Conservation (phyloP, 2,888 invertebrate genomes). For the Eulithis testata region DNA sequence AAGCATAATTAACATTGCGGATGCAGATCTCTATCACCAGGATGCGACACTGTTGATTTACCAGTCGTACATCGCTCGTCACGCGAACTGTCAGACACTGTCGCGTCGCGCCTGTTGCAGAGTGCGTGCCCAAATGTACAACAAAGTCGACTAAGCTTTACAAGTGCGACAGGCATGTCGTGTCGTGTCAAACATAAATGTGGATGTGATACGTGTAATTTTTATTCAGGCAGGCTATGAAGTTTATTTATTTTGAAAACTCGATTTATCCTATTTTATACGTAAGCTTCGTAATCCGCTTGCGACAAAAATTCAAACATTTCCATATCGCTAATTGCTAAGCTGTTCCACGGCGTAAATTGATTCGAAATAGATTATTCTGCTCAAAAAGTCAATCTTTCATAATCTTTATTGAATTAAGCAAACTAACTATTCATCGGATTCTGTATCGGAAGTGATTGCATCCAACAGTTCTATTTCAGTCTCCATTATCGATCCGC, state of each 20-base stretch:
- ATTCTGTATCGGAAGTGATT: conserved; percentile 5
- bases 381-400: not conserved
- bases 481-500: conserved; percentile 6
- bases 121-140: conserved; percentile 8
- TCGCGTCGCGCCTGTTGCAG: conserved; percentile 25
- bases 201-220: not conserved
- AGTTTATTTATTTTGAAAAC: not conserved
- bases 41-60: conserved; percentile 14
- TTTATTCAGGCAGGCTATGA: not conserved
- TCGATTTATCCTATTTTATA: not conserved
- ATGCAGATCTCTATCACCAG: conserved; percentile 13
- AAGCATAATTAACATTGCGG: conserved; percentile 19
- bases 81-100: conserved; percentile 20
- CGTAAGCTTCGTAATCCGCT: not conserved
- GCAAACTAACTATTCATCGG: conserved; percentile 15
- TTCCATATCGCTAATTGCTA: not conserved
- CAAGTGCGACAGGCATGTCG: conserved; percentile 12
- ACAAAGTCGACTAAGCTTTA: conserved; percentile 8
- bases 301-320: not conserved
- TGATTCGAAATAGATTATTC: not conserved
- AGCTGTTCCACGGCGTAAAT: not conserved
- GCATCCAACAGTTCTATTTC: conserved; percentile 8
- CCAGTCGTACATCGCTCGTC: conserved; percentile 17
- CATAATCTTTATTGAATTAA: conserved; percentile 13
- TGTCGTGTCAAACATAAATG: conserved; percentile 5